phyloP scores from a whole-genome alignment of 2,113 vertebrate genomes.

The Bos javanicus region DNA sequence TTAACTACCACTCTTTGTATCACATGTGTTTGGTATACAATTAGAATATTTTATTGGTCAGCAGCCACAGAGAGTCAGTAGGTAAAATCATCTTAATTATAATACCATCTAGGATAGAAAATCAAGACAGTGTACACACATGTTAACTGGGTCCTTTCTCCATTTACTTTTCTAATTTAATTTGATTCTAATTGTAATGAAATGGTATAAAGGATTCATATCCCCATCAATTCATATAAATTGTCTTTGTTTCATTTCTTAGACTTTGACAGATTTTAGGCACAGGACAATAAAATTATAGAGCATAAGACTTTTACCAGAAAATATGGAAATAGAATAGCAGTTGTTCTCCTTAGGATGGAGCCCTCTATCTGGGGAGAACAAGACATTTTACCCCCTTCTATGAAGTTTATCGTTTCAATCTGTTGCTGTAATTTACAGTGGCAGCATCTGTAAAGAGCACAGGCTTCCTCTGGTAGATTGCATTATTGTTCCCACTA shows the following conservation, averaged over 20 bases:
- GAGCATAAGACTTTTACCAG: background rate
- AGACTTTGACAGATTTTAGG: slow-evolving; percentile 24
- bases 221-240: slow-evolving; percentile 1
- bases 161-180: background rate
- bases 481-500: background rate
- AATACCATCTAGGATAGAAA: background rate
- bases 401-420: slow-evolving; percentile 34
- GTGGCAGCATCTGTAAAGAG: slow-evolving; percentile 29
- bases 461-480: slow-evolving; percentile 25
- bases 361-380: background rate
- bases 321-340: slow-evolving; percentile 14
- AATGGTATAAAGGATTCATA: background rate
- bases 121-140: background rate
- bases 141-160: background rate
- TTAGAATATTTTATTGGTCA: slow-evolving; percentile 10
- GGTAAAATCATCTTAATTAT: background rate
- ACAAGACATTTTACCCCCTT: slow-evolving; percentile 26
- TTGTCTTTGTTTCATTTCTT: slow-evolving; percentile 26
- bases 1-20: background rate
- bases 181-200: background rate
- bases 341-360: slow-evolving; percentile 5
- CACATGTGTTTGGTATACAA: background rate
- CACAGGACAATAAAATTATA: background rate
- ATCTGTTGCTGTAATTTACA: slow-evolving; percentile 47
- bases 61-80: background rate